Evolutionary conservation across 2,797 vertebrate genomes (phyloP), one percentile per base, ranked within the genome.

Genomic region (Dendrocincla fuliginosa): DNA sequence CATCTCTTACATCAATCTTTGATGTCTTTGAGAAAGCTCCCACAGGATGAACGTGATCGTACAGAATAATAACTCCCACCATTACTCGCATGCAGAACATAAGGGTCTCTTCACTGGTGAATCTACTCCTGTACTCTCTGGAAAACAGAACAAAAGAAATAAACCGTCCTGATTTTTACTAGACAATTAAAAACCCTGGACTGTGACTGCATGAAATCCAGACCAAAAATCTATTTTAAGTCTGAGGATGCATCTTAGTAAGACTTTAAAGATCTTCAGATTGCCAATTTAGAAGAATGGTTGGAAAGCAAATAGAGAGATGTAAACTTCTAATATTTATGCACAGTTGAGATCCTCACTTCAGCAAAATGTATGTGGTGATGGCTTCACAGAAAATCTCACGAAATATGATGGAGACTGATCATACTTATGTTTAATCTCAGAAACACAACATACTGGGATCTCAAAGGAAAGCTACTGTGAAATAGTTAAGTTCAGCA

Each of bases 11-110:
- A 57, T 99, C 99, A 60, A 99, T 99, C 98, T 99, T 99, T 78
- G 99, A 99, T 27, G 99, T 99, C 98, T 99, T 99, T 98, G 98
- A 99, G 98, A 99, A 99, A 95, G 99, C 99, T 67, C 99, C 99
- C 76, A 99, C 99, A 16, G 99, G 99, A 96, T 99, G 99, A 57
- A 99, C 99, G 0, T 99, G 99, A 97, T 99, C 99, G 0, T 99
- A 99, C 13, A 99, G 99, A 94, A 99, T 99, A 96, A 99, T 99
- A 95, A 99, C 99, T 1, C 99, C 99, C 49, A 99, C 99, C 99
- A 99, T 99, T 63, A 99, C 99, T 96, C 99, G 97, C 99, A 99
- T 99, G 98, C 99, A 99, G 96, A 99, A 99, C 97, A 99, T 97
- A 76, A 99, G 98, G 0, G 99, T 99, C 95, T 99, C 99, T 90